A percentile compares a stretch with the other conserved stretches of the same genome.
Conservation (phyloP, 2,888 invertebrate species). For the Lampropteryx suffumata region DNA sequence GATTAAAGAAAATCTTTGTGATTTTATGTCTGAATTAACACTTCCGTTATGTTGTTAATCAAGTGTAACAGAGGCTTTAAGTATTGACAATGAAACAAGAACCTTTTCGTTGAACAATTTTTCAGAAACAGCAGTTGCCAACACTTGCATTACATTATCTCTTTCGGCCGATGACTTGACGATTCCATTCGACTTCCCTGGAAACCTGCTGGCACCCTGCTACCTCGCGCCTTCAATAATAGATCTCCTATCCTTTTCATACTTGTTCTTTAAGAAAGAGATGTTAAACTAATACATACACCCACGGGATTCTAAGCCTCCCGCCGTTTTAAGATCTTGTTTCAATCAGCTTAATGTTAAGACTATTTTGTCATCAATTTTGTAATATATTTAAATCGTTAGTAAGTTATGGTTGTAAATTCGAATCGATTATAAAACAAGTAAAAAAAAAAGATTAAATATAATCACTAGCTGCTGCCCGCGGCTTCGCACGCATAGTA, state of each 20-base stretch:
- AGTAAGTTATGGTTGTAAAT: conserved; percentile 12
- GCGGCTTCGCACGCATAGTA: no score
- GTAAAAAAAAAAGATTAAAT: not conserved
- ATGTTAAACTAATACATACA: conserved; percentile 48
- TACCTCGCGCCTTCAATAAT: conserved; percentile 41
- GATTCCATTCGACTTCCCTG: conserved; percentile 29
- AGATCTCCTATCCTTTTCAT: conserved; percentile 43
- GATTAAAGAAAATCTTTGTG: no score
- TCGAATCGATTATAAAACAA: conserved; percentile 5
- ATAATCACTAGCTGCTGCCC: no score
- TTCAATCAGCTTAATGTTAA: conserved; percentile 59
- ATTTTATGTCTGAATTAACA: no score
- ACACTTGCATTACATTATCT: conserved; percentile 20
- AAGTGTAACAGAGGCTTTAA: no score
- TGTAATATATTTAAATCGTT: conserved; percentile 17
- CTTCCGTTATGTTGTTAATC: no score
- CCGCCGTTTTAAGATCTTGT: conserved; percentile 60
- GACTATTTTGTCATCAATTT: conserved; percentile 18
- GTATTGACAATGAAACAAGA: no score
- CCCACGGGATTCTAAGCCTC: conserved; percentile 57
- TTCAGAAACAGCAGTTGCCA: not conserved
- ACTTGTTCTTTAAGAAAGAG: conserved; percentile 39
- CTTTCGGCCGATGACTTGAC: conserved; percentile 26
- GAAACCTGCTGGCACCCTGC: conserved; percentile 45
- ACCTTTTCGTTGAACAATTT: no score